A percentile compares a stretch with the other conserved stretches of the same genome.
phyloP scores from a whole-genome alignment of 2,797 vertebrate genomes.

The Otus scops region DNA sequence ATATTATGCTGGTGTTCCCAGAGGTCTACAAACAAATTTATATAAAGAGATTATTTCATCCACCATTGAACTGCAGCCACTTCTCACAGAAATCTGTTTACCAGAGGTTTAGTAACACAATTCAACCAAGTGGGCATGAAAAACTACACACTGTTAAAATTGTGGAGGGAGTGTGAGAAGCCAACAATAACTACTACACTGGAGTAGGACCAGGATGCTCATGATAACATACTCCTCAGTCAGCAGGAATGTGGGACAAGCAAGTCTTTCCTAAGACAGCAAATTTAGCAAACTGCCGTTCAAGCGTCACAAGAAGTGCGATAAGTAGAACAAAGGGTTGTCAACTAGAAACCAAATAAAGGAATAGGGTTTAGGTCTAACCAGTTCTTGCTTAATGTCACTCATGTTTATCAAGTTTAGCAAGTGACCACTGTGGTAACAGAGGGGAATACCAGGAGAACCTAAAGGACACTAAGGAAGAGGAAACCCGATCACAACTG shows the following conservation, averaged over 20 bases:
- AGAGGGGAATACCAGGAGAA: neutral
- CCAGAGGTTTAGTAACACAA: slow-evolving; percentile 29
- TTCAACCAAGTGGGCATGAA: neutral
- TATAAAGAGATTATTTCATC: slow-evolving; percentile 63
- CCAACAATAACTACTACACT: neutral
- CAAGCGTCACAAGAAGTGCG: neutral
- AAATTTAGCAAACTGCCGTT: neutral
- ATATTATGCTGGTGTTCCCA: slow-evolving; percentile 17
- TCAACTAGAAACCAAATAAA: neutral
- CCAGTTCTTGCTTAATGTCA: neutral
- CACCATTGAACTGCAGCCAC: slow-evolving; percentile 66
- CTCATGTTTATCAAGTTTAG: neutral
- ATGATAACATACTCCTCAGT: neutral
- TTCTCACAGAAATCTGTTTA: slow-evolving; percentile 50
- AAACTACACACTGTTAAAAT: neutral
- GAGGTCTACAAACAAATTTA: slow-evolving; percentile 49
- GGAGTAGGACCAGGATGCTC: neutral
- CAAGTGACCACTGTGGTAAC: rapidly evolving
- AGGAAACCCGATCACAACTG: neutral
- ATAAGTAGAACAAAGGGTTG: neutral
- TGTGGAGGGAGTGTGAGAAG: neutral
- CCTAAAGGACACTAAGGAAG: rapidly evolving
- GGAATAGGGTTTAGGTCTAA: rapidly evolving
- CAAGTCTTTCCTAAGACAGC: neutral
- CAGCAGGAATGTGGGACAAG: neutral